Evolutionary conservation across 2,888 invertebrate species (phyloP), one percentile per base, ranked within the genome.

Genomic region (Teleiodes luculella): DNA sequence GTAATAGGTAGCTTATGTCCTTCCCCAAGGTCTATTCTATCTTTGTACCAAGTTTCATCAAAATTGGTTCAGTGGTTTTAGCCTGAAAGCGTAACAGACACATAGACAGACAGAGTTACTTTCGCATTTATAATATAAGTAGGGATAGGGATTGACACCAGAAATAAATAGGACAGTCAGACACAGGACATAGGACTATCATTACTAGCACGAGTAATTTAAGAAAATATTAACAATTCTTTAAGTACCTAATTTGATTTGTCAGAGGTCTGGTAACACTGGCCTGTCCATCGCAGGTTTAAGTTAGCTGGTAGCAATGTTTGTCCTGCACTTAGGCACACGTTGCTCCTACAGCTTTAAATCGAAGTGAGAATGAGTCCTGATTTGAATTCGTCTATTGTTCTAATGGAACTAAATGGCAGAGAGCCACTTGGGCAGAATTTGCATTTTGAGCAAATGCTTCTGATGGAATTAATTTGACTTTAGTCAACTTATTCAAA

Each of bases 321-420:
- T 89, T 88, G 80, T 78, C 74, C 67, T 81, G 80, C 87, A 86
- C 88, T 88, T 86, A 85, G 77, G 78, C 74, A 66, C 70, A 69
- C 76, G 76, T 71, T 77, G 77, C 84, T 80, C 80, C 77, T 78
- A 67, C 66, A 72, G 86, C 85, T 86, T 87, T 87, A 85, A 86
- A 86, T 87, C 86, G 85, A 84, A 86, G 86, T 84, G 83, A 80
- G 74, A 83, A 84, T 85, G 81, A 87, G 86, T 86, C 74, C 78
- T 51, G 79, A 86, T 85, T 86, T 83, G 83, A 83, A 87, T 87
- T 76, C 79, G 79, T 80, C 20, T 76, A 82, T 84, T 83, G 83
- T 85, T 81, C 76, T 75, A 79, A 79, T 78, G 78, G 77, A 68
- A 72, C 72, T 71, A 67, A 74, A 72, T 67, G 65, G 69, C 63